Conservation (phyloP, 2,797 vertebrate genomes). For the Danio aesculapii region DNA sequence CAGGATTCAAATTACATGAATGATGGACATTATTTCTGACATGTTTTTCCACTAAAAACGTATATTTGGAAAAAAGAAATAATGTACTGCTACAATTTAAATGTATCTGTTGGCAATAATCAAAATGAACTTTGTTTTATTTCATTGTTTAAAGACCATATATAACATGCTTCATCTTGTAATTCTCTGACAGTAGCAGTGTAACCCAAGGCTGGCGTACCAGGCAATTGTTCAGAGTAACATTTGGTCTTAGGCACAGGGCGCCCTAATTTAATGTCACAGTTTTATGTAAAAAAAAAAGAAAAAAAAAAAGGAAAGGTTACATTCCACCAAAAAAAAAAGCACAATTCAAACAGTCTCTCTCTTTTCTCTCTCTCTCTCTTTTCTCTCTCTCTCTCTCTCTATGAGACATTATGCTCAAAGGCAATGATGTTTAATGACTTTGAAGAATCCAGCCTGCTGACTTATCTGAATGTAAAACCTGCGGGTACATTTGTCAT, state of each 20-base stretch:
- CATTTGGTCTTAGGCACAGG: conserved; percentile 35
- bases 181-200: conserved; percentile 44
- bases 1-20: too few species aligned
- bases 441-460: conserved; percentile 22
- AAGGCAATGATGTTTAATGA: conserved; percentile 46
- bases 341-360: not conserved
- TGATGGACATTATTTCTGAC: too few species aligned
- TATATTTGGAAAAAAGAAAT: not conserved
- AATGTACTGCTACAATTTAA: not conserved
- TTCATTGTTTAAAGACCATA: not conserved
- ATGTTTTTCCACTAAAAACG: too few species aligned
- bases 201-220: conserved; percentile 34
- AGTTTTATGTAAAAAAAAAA: conserved; percentile 24
- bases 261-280: conserved; percentile 50
- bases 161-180: conserved; percentile 36
- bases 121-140: conserved; percentile 36
- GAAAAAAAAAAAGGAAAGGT: conserved; percentile 5
- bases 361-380: not conserved
- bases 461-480: conserved; percentile 27
- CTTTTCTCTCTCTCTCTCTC: not conserved
- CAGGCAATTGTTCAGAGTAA: conserved; percentile 39
- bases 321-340: conserved; percentile 30
- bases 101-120: not conserved
- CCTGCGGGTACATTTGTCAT: conserved; percentile 23
- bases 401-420: conserved; percentile 42